Percentiles rank a stretch among this genome's conserved stretches.
phyloP scores from a whole-genome alignment of 2,888 invertebrate species.

The Malthinus flaveolus region DNA sequence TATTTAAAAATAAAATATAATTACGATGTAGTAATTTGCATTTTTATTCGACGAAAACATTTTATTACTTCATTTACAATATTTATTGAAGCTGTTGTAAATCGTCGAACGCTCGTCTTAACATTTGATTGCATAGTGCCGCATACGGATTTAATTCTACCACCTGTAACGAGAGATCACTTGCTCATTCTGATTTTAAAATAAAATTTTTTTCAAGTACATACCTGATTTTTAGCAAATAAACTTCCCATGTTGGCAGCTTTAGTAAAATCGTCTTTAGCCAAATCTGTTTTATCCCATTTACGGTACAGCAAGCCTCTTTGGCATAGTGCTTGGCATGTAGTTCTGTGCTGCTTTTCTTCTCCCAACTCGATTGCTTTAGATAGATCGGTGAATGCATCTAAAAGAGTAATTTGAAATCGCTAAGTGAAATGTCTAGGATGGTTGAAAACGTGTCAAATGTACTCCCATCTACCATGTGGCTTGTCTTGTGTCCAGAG shows the following conservation, averaged over 20 bases:
- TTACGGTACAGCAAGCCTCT: conserved; percentile 77
- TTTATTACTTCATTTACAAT: background rate
- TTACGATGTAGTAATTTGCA: background rate
- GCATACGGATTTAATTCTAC: conserved; percentile 93
- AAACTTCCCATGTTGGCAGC: conserved; percentile 83
- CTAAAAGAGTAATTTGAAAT: conserved; percentile 54
- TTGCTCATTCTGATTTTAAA: background rate
- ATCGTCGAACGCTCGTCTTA: conserved; percentile 72
- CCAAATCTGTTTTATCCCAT: conserved; percentile 68
- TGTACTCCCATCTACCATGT: no score
- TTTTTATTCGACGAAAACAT: background rate
- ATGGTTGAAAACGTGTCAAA: no score
- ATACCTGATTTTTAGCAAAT: conserved; percentile 83
- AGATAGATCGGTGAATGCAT: conserved; percentile 75
- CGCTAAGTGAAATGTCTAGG: no score
- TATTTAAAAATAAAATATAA: background rate
- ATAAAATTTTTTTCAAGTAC: conserved; percentile 1
- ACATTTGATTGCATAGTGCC: conserved; percentile 93
- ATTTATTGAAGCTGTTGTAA: conserved; percentile 31
- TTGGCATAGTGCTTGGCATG: conserved; percentile 82
- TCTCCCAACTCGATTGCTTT: conserved; percentile 70
- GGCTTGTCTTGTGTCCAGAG: no score
- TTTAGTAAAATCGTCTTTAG: conserved; percentile 73
- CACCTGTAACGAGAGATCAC: conserved; percentile 59
- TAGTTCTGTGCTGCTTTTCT: conserved; percentile 58